Conservation (phyloP, 2,113 vertebrate species). For the Phaethornis superciliosus region DNA sequence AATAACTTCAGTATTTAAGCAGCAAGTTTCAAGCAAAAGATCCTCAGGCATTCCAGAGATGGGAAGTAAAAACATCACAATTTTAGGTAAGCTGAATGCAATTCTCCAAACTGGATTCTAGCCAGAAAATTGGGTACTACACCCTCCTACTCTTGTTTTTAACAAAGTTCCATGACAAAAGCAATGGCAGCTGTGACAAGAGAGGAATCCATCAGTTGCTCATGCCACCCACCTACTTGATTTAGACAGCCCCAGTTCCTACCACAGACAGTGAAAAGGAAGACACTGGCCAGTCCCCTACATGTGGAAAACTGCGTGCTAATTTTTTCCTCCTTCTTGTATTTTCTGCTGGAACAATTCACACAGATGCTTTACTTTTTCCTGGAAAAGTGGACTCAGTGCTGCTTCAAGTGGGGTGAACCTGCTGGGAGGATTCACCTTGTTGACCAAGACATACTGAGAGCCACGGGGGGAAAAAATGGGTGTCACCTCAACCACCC, state of each 20-base stretch:
- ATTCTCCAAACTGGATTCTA: conserved; percentile 52
- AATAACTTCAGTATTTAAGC: conserved; percentile 37
- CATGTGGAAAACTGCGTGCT: background rate
- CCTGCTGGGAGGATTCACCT: background rate
- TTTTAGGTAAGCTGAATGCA: conserved; percentile 54
- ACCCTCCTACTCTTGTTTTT: conserved; percentile 15
- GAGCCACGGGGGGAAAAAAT: background rate
- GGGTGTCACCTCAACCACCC: background rate
- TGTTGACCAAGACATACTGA: background rate
- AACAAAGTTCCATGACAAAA: background rate
- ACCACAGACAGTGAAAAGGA: background rate
- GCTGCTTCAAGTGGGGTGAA: background rate
- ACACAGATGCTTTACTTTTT: background rate
- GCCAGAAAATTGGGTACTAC: conserved; percentile 14
- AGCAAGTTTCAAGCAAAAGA: conserved; percentile 20
- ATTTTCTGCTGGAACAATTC: background rate
- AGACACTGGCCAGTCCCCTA: background rate
- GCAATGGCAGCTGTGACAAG: background rate
- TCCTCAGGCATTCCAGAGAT: conserved; percentile 34
- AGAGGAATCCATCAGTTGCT: conserved; percentile 14
- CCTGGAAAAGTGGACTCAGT: background rate
- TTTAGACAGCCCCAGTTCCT: background rate
- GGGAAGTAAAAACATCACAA: conserved; percentile 45
- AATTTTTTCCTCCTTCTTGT: background rate
- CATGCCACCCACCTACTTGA: background rate